These are phyloP conservation scores for Marronus borbonicus DNA, from an alignment of 2,888 invertebrate genomes.

Conservation along the genomic window DNA sequence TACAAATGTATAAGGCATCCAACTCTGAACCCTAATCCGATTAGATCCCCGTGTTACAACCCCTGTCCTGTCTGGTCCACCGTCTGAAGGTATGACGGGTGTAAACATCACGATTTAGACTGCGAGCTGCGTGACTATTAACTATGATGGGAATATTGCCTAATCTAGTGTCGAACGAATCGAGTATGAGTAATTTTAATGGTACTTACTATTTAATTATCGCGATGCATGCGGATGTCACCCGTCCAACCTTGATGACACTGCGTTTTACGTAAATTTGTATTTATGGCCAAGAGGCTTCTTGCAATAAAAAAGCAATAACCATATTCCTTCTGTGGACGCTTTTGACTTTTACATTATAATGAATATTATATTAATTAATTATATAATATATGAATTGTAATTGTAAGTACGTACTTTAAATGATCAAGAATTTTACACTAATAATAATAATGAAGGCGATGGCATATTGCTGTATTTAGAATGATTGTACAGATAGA, in stretches of 20 bases:
- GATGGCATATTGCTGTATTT: conserved; percentile 67
- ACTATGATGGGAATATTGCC: neutral
- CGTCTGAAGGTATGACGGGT: conserved; percentile 62
- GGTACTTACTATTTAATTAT: neutral
- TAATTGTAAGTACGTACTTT: conserved; percentile 71
- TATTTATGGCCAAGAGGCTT: conserved; percentile 77
- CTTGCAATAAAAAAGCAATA: conserved; percentile 74
- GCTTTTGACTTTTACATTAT: conserved; percentile 72
- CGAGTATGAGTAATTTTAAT: neutral
- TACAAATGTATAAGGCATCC: conserved; percentile 59
- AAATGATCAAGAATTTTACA: conserved; percentile 72
- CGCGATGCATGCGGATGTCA: conserved; percentile 17
- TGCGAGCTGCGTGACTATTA: conserved; percentile 58
- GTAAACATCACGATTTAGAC: conserved; percentile 61
- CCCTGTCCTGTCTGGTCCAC: conserved; percentile 64
- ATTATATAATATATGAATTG: conserved; percentile 65
- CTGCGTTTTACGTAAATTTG: conserved; percentile 74
- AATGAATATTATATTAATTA: conserved; percentile 67
- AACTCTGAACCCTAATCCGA: conserved; percentile 32
- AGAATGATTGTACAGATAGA: conserved; percentile 72
- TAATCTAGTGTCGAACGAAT: neutral
- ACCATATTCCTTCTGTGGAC: conserved; percentile 73
- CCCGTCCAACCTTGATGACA: conserved; percentile 18
- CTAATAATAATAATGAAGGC: conserved; percentile 70
- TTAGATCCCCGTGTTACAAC: conserved; percentile 67